Conservation (phyloP, 2,113 vertebrate genomes). For the Plectropomus leopardus region DNA sequence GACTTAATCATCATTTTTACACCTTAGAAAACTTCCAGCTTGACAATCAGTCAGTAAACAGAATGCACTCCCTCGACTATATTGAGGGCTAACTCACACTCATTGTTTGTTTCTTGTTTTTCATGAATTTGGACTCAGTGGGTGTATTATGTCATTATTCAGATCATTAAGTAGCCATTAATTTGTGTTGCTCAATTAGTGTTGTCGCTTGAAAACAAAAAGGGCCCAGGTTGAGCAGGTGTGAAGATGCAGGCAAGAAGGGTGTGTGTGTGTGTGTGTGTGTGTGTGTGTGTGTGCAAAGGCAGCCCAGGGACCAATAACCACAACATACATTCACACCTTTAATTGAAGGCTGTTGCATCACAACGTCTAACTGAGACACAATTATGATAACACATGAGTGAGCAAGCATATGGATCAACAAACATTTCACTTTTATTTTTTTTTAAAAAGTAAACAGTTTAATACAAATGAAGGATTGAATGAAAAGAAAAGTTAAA, state of each 20-base stretch:
- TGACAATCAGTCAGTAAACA: neutral
- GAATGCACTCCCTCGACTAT: neutral
- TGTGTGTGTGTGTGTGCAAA: conserved; percentile 9
- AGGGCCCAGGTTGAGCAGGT: conserved; percentile 40
- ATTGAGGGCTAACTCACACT: neutral
- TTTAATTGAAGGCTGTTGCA: conserved; percentile 52
- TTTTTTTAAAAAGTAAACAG: neutral
- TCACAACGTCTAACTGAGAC: conserved; percentile 14
- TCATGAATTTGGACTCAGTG: conserved; percentile 26
- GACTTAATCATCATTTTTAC: neutral
- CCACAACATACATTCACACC: conserved; percentile 34
- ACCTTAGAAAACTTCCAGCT: neutral
- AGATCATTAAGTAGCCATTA: neutral
- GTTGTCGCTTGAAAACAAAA: conserved; percentile 5
- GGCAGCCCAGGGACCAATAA: neutral
- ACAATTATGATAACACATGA: conserved; percentile 8
- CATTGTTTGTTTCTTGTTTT: conserved; percentile 19
- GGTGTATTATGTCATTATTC: neutral
- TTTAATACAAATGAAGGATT: neutral
- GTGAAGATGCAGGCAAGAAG: conserved; percentile 2
- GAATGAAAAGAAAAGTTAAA: neutral
- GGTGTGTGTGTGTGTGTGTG: conserved; percentile 14
- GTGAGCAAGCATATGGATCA: neutral
- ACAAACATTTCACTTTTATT: neutral
- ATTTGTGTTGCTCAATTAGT: conserved; percentile 24